A percentile compares a stretch with the other conserved stretches of the same genome.
These are phyloP conservation scores for Gnatocerus cornutus DNA, from an alignment of 2,888 invertebrate genomes.

Conservation along the genomic window DNA sequence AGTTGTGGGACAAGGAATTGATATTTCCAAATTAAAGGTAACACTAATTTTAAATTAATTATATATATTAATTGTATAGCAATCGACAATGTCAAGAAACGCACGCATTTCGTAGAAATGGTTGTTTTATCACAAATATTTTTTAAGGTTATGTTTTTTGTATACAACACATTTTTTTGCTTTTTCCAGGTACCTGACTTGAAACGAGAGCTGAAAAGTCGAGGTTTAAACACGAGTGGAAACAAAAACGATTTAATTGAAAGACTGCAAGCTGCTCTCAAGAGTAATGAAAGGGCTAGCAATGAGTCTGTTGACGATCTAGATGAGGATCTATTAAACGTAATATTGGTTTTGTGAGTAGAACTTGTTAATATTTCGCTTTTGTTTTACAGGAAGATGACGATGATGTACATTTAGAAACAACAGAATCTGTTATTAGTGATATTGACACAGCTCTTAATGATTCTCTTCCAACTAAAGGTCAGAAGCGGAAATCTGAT, in stretches of 20 bases:
- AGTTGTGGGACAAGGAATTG: slow-evolving; percentile 53
- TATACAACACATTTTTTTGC: slow-evolving; percentile 16
- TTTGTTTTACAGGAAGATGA: slow-evolving; percentile 61
- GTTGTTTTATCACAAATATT: too few relatives aligned
- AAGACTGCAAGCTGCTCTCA: slow-evolving; percentile 79
- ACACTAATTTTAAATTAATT: slow-evolving; percentile 16
- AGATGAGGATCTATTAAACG: slow-evolving; percentile 75
- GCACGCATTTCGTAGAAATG: too few relatives aligned
- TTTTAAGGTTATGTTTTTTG: slow-evolving; percentile 55
- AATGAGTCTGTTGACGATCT: slow-evolving; percentile 73
- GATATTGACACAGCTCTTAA: slow-evolving; percentile 66
- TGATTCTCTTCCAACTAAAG: slow-evolving; percentile 53
- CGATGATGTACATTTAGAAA: slow-evolving; percentile 67
- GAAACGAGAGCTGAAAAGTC: slow-evolving; percentile 85
- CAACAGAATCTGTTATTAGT: slow-evolving; percentile 65
- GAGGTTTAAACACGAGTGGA: slow-evolving; percentile 83
- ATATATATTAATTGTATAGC: background rate
- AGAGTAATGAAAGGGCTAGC: slow-evolving; percentile 62
- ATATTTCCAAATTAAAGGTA: slow-evolving; percentile 66
- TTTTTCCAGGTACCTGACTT: slow-evolving; percentile 85
- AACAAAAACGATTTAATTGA: slow-evolving; percentile 89
- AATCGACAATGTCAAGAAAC: too few relatives aligned
- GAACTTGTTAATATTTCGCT: background rate
- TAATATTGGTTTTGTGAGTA: slow-evolving; percentile 60
- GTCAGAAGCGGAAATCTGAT: slow-evolving; percentile 62